Conservation (phyloP, 1,140 invertebrate species). For the Caenorhabditis briggsae region DNA sequence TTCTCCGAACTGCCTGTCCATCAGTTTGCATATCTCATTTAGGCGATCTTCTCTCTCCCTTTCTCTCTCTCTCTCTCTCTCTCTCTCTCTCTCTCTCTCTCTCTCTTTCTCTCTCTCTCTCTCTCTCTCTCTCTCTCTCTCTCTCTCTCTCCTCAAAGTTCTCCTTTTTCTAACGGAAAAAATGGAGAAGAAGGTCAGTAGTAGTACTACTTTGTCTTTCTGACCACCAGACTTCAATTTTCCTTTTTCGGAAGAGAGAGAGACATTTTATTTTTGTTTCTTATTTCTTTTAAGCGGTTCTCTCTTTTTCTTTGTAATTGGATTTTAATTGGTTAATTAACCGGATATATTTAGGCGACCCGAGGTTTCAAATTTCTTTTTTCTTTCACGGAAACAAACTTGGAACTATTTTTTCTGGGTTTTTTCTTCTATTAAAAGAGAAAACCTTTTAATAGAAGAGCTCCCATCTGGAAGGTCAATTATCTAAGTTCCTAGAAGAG, state of each 20-base stretch:
- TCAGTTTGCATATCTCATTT: no score
- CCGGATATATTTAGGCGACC: background rate
- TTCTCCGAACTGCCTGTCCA: no score
- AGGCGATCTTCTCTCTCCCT: no score
- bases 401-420: no score
- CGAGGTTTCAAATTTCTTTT: background rate
- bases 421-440: no score
- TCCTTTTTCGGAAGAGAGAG: background rate
- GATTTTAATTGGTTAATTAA: background rate
- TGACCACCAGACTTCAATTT: background rate
- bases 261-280: no score
- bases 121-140: background rate
- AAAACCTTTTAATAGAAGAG: no score
- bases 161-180: background rate
- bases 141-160: background rate
- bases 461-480: no score
- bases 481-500: no score
- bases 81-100: background rate
- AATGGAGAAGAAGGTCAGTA: background rate
- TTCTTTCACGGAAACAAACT: no score
- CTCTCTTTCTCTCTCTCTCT: background rate
- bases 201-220: background rate
- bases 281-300: no score
- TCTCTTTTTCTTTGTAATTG: background rate
- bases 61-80: background rate